phyloP scores from a whole-genome alignment of 2,797 vertebrate genomes.

The Lagorchestes hirsutus region DNA sequence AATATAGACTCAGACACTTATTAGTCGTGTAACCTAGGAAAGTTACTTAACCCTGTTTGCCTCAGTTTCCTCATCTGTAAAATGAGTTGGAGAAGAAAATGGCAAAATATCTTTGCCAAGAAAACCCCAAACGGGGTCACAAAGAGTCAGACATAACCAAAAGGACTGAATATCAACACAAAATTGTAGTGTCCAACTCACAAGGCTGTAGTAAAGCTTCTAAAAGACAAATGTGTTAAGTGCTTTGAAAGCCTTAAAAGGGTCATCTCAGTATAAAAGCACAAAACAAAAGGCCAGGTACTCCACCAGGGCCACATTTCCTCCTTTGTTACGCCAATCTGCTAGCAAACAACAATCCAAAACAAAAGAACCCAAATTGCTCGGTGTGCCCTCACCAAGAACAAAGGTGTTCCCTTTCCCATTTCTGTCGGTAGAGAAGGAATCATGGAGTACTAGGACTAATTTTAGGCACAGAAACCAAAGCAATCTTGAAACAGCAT shows the following conservation, averaged over 20 bases:
- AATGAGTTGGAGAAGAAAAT: neutral
- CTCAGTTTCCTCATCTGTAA: neutral
- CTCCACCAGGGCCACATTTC: neutral
- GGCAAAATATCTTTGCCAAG: neutral
- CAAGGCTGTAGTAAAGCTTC: neutral
- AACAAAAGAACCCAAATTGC: neutral
- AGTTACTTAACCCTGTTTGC: neutral
- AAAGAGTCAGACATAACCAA: neutral
- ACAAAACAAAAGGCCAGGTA: neutral
- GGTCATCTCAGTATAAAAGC: neutral
- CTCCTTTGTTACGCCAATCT: neutral
- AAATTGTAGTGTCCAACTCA: neutral
- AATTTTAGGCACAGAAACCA: neutral
- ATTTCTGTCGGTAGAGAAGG: neutral
- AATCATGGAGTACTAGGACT: neutral
- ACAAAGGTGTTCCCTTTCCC: neutral
- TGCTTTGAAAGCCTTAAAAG: neutral
- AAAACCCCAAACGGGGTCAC: neutral
- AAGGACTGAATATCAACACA: neutral
- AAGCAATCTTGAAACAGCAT: neutral
- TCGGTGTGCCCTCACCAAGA: accelerated
- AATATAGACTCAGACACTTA: neutral
- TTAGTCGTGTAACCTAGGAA: neutral
- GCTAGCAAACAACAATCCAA: neutral
- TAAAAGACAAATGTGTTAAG: neutral